Evolutionary conservation across 2,113 vertebrate genomes (phyloP).

Genomic region (Sisor rabdophorus): DNA sequence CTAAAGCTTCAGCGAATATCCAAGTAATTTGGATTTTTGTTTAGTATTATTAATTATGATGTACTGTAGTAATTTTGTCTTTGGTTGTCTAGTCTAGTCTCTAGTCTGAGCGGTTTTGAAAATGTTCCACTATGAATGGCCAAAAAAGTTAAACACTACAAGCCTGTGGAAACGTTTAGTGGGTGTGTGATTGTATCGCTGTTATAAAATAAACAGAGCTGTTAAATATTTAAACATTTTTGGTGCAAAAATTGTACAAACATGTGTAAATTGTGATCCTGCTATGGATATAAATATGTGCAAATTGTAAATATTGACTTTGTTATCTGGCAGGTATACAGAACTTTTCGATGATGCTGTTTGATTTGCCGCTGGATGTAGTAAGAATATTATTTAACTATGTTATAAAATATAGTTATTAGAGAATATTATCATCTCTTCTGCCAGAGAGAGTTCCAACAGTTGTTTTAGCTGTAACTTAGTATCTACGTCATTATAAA

Average conservation of each 20-base stretch:
- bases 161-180: slow-evolving; percentile 4
- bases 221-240: slow-evolving; percentile 23
- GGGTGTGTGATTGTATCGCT: not conserved
- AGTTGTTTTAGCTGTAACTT: not conserved
- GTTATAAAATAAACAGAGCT: slow-evolving; percentile 19
- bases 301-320: slow-evolving; percentile 17
- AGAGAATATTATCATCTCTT: slow-evolving; percentile 12
- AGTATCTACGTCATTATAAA: too few species aligned
- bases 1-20: too few species aligned
- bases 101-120: too few species aligned
- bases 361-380: slow-evolving; percentile 7
- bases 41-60: too few species aligned
- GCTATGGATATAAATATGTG: slow-evolving; percentile 7
- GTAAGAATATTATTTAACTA: slow-evolving; percentile 8
- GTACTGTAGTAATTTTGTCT: too few species aligned
- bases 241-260: not conserved
- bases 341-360: not conserved
- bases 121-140: too few species aligned
- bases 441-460: not conserved
- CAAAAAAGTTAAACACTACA: not conserved
- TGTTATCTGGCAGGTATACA: slow-evolving; percentile 1
- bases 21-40: too few species aligned
- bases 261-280: not conserved
- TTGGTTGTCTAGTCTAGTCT: too few species aligned
- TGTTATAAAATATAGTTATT: not conserved